phyloP scores from a whole-genome alignment of 64 coral and sea anemone genomes.

The Montipora foliosa region DNA sequence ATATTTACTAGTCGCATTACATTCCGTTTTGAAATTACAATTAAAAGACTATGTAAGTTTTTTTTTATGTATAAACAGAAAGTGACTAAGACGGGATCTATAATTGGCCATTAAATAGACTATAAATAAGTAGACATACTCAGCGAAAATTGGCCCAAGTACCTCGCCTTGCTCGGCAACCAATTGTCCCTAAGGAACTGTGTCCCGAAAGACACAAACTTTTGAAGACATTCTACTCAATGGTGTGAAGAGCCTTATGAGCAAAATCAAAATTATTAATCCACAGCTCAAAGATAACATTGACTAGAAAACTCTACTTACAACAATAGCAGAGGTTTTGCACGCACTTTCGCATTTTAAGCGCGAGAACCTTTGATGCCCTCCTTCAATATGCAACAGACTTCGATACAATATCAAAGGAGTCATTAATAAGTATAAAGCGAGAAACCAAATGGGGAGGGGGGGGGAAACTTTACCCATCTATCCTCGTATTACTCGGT shows the following conservation, averaged over 20 bases:
- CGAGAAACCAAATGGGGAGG: no score
- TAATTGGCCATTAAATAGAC: no score
- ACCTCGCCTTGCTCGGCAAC: neutral
- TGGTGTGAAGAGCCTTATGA: slow-evolving; percentile 50
- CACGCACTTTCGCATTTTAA: slow-evolving; percentile 36
- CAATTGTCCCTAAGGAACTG: slow-evolving; percentile 36
- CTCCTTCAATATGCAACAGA: slow-evolving; percentile 68
- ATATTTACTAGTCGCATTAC: no score
- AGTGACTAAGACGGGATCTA: no score
- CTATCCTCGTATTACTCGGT: slow-evolving; percentile 58
- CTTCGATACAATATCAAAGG: slow-evolving; percentile 35
- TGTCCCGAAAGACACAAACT: slow-evolving; percentile 43
- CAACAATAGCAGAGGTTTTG: slow-evolving; percentile 39
- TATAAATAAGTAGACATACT: no score
- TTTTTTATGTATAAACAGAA: no score
- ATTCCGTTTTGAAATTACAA: no score
- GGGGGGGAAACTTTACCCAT: no score
- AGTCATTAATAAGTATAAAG: slow-evolving; percentile 48
- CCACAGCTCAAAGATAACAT: slow-evolving; percentile 35
- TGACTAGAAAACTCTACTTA: slow-evolving; percentile 25
- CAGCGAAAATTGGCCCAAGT: neutral
- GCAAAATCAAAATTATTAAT: neutral
- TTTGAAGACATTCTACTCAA: slow-evolving; percentile 15
- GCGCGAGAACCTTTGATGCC: slow-evolving; percentile 33
- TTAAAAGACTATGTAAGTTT: no score